Evolutionary conservation across 1,140 invertebrate species (phyloP).

Genomic region (Trachelipus rathkii): DNA sequence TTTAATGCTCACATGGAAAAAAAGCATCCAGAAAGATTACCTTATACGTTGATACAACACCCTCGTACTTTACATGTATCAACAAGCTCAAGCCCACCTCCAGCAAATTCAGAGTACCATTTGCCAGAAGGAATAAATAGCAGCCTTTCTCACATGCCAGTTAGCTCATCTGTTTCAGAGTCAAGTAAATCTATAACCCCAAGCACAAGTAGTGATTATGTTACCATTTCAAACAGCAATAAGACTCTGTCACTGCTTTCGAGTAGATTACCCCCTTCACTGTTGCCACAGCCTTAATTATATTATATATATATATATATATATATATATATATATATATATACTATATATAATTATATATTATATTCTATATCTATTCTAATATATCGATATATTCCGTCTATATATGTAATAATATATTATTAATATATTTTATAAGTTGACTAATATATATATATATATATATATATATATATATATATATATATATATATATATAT

Average conservation of each 20-base stretch:
- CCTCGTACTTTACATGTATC: background rate
- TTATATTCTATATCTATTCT: too few relatives aligned
- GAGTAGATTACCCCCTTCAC: background rate
- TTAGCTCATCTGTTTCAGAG: background rate
- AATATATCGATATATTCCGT: too few relatives aligned
- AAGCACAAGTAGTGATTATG: background rate
- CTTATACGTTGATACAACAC: constrained; percentile 26
- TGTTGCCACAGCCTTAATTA: background rate
- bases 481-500: too few relatives aligned
- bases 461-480: too few relatives aligned
- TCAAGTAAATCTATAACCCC: background rate
- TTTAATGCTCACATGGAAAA: constrained; percentile 29
- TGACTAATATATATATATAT: too few relatives aligned
- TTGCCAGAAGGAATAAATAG: background rate
- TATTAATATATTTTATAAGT: too few relatives aligned
- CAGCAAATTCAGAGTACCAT: background rate
- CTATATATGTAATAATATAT: too few relatives aligned
- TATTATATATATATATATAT: constrained; percentile 12
- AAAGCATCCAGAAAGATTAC: constrained; percentile 28
- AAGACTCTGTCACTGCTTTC: background rate
- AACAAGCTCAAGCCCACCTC: background rate
- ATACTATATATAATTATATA: background rate
- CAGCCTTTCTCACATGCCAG: background rate
- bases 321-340: constrained; percentile 7
- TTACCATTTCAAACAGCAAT: background rate